phyloP scores from a whole-genome alignment of 2,888 invertebrate species.

The Cheilosia soror region DNA sequence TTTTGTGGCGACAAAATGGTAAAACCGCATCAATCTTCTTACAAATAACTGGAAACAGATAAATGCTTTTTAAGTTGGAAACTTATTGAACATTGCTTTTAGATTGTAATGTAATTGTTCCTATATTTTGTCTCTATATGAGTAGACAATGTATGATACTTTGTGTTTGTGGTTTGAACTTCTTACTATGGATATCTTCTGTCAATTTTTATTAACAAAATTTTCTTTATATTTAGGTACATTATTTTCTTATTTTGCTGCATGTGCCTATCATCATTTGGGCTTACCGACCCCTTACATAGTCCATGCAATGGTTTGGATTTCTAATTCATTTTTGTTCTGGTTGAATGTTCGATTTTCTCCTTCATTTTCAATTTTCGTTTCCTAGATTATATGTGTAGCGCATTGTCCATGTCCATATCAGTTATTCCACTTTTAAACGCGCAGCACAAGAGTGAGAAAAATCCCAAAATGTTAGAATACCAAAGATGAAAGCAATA shows the following conservation, averaged over 20 bases:
- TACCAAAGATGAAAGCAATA: too few relatives aligned
- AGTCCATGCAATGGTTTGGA: too few relatives aligned
- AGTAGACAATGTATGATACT: background rate
- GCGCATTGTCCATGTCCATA: too few relatives aligned
- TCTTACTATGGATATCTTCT: background rate
- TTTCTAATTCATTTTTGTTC: too few relatives aligned
- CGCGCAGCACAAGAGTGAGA: too few relatives aligned
- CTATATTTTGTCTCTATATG: constrained; percentile 3
- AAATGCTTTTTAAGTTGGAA: constrained; percentile 69
- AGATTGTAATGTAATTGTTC: constrained; percentile 48
- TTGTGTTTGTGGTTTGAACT: background rate
- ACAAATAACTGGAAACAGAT: constrained; percentile 63
- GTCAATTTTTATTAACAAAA: background rate
- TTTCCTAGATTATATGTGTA: too few relatives aligned
- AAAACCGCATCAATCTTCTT: constrained; percentile 45
- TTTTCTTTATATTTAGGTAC: background rate
- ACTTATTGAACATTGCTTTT: constrained; percentile 65
- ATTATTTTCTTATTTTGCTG: background rate
- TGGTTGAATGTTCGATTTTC: too few relatives aligned
- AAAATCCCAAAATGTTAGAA: too few relatives aligned
- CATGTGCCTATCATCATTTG: too few relatives aligned
- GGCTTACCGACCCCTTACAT: too few relatives aligned
- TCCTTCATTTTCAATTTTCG: too few relatives aligned
- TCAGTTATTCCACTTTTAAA: too few relatives aligned
- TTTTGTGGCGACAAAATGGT: constrained; percentile 50